phyloP scores from a whole-genome alignment of 2,797 vertebrate species.

The Crocodylus rhombifer region DNA sequence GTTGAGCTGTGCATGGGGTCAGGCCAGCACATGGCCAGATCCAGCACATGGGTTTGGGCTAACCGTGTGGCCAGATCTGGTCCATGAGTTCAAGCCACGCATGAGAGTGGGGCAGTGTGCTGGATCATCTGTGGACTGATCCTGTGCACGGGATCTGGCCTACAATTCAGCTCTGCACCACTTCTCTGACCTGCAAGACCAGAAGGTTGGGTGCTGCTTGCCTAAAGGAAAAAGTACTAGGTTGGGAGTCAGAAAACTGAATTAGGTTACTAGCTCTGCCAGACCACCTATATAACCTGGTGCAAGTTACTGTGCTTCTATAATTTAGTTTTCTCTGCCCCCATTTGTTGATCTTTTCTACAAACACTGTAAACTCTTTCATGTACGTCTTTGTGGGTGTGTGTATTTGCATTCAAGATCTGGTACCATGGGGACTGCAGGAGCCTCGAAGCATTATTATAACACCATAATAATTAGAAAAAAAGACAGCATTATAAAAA shows the following conservation, averaged over 20 bases:
- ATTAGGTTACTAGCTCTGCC: neutral
- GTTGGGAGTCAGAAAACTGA: neutral
- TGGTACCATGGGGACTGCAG: neutral
- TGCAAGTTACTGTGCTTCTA: neutral
- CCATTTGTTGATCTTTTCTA: neutral
- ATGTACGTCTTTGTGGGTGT: neutral
- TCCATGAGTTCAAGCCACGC: too few relatives aligned
- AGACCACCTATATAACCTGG: neutral
- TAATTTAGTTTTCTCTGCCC: too few relatives aligned
- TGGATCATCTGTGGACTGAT: too few relatives aligned
- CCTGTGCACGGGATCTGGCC: too few relatives aligned
- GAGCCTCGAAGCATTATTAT: neutral
- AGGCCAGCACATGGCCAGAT: too few relatives aligned
- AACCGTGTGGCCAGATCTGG: too few relatives aligned
- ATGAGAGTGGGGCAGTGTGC: too few relatives aligned
- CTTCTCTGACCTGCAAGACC: too few relatives aligned
- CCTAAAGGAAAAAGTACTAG: neutral
- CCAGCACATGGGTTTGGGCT: too few relatives aligned
- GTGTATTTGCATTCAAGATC: neutral
- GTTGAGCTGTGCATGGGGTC: too few relatives aligned
- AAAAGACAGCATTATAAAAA: neutral
- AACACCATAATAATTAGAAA: neutral
- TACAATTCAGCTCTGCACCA: too few relatives aligned
- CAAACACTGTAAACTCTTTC: neutral
- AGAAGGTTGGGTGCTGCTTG: too few relatives aligned